Base-by-base conservation (phyloP, 2,888 invertebrate genomes). In the Melieria omissa region DNA sequence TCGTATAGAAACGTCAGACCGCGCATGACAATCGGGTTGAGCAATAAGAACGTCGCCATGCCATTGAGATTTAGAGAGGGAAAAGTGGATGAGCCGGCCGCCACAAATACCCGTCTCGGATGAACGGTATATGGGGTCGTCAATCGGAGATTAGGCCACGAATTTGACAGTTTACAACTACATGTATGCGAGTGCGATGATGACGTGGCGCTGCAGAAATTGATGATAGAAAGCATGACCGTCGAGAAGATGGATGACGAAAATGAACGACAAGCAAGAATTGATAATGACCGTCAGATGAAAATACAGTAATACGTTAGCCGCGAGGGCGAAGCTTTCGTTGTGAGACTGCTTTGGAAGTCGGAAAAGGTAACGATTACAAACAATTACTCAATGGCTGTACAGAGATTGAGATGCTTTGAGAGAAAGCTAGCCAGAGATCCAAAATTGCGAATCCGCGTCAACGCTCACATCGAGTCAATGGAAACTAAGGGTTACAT, bases 391-490 rank as follows among this genome's bases (percentile, higher is more conserved):
- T 45, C 46, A 4, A 77, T 74, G 70, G 78, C 77, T 0, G 55
- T 73, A 7, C 45, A 45, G 4, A 73, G 78, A 16, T 45, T 63
- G 0, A 47, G n/a, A 44, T 61, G 74, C 75, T 55, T 70, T 74
- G 14, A 76, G 67, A 49, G 63, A 78, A 45, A 68, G 77, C 6
- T 79, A 76, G 77, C 78, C 76, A 54, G 62, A 72, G 7, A 67
- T 72, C 12, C 71, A 70, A 52, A 68, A 68, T 45, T 71, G 41
- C 12, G 65, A 78, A 14, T 77, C 78, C 60, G 74, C 79, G 69
- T 74, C 0, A 72, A 65, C 29, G 66, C 61, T 0, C 62, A 62
- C 9, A 74, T 77, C 49, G 12, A 55, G 14, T 10, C 49, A 2
- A 70, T 75, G 72, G 72, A 71, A 62, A 5, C 7, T 0, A 77